Evolutionary conservation across 2,797 vertebrate genomes (phyloP).

Genomic region (Neopelma chrysocephalum): DNA sequence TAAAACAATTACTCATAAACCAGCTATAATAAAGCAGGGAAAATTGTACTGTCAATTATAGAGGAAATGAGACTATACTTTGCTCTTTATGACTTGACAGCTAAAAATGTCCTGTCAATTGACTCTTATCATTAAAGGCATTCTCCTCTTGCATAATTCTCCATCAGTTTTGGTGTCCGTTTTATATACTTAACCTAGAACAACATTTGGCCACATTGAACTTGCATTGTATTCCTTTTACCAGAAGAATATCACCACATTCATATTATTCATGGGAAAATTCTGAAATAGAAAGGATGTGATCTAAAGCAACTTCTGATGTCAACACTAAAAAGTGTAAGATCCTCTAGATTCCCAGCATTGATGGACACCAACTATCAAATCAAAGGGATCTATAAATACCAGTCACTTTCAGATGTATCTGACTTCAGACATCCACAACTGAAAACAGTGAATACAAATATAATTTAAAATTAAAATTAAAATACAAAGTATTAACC

Average conservation of each 20-base stretch:
- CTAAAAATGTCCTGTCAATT: neutral
- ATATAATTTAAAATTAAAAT: neutral
- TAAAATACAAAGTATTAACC: neutral
- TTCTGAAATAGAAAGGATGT: neutral
- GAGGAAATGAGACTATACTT: neutral
- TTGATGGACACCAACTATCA: neutral
- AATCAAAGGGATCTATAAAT: neutral
- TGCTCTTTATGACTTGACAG: neutral
- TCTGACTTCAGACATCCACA: neutral
- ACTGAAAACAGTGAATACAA: neutral
- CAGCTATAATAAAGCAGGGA: neutral
- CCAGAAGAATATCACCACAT: neutral
- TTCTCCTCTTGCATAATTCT: neutral
- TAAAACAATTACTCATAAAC: constrained; percentile 20
- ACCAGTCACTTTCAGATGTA: neutral
- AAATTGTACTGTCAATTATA: neutral
- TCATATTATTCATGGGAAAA: neutral
- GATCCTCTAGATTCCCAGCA: neutral
- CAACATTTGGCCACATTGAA: neutral
- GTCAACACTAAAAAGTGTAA: neutral
- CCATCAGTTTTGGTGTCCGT: neutral
- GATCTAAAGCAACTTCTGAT: neutral
- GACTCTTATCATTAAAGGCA: neutral
- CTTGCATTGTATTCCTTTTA: neutral
- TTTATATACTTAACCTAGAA: neutral